phyloP scores from a whole-genome alignment of 2,113 vertebrate species.

The Jaculus jaculus region DNA sequence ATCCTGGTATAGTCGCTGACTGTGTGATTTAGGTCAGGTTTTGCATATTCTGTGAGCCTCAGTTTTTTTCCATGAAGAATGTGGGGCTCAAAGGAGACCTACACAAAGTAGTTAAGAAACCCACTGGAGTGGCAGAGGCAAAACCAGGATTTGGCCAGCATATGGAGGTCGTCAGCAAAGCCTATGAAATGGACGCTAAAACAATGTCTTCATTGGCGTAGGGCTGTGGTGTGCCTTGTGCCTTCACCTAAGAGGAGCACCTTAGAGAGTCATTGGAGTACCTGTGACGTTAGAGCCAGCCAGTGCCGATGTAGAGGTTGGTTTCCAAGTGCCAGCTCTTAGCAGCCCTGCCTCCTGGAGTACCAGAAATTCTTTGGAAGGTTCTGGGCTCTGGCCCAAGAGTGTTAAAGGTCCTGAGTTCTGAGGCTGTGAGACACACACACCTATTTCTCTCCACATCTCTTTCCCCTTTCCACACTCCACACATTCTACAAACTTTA shows the following conservation, averaged over 20 bases:
- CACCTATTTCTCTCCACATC: neutral
- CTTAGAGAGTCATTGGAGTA: neutral
- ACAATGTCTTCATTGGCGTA: neutral
- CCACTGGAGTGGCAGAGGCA: neutral
- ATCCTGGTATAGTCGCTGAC: neutral
- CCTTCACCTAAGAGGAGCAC: neutral
- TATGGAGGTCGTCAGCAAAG: neutral
- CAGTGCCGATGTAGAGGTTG: neutral
- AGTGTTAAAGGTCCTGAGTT: neutral
- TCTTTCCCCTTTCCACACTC: neutral
- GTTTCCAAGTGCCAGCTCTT: neutral
- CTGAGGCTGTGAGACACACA: neutral
- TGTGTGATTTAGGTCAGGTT: neutral
- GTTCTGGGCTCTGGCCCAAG: neutral
- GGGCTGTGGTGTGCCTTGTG: neutral
- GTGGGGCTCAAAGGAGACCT: neutral
- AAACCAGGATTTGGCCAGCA: neutral
- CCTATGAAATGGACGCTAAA: neutral
- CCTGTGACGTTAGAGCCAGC: neutral
- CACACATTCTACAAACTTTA: neutral
- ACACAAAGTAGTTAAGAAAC: neutral
- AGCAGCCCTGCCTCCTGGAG: neutral
- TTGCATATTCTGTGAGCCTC: neutral
- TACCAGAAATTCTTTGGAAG: neutral
- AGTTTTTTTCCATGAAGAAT: neutral